Conservation (phyloP, 2,113 vertebrate species). For the Epinephelus moara region DNA sequence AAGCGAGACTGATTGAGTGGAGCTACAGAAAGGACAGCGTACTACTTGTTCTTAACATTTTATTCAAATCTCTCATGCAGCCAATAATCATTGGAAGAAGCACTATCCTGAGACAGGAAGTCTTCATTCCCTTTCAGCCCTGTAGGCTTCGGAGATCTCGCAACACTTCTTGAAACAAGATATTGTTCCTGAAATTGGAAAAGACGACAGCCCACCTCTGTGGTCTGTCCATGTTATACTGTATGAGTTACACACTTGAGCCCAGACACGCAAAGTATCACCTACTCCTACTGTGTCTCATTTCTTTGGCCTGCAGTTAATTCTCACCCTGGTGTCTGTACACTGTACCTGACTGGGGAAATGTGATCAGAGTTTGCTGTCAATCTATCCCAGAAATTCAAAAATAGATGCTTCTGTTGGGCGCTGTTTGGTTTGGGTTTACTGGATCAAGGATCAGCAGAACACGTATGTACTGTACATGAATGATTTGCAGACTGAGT, state of each 20-base stretch:
- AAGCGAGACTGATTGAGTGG: not conserved
- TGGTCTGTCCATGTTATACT: not conserved
- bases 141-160: not conserved
- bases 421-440: not conserved
- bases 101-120: not conserved
- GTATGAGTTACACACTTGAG: conserved; percentile 7
- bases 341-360: conserved; percentile 24
- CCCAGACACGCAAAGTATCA: conserved; percentile 8
- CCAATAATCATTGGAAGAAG: not conserved
- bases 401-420: not conserved
- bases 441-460: not conserved
- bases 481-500: not conserved
- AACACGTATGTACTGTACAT: not conserved
- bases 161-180: not conserved
- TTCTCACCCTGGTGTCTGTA: conserved; percentile 43
- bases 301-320: conserved; percentile 25
- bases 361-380: conserved; percentile 37
- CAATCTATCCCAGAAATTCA: not conserved
- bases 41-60: not conserved
- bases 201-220: too few species aligned
- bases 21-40: not conserved
- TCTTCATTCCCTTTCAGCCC: conserved; percentile 17
- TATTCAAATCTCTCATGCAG: not conserved
- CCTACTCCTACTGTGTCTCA: conserved; percentile 10
- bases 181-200: not conserved